Percentiles rank a stretch among this genome's conserved stretches.
phyloP scores from a whole-genome alignment of 2,113 vertebrate genomes.

The Orientallactaga bullata region DNA sequence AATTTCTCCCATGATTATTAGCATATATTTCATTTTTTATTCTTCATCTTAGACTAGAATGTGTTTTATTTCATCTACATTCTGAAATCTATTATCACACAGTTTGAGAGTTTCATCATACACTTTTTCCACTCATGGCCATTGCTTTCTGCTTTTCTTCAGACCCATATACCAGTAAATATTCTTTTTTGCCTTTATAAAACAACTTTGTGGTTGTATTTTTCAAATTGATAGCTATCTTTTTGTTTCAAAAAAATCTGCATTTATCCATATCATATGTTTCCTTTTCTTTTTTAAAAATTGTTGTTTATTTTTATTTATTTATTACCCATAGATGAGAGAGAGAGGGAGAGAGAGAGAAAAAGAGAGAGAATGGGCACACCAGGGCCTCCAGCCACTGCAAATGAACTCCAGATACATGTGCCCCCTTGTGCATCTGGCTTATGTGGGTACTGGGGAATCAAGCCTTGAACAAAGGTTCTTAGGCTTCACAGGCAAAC shows the following conservation, averaged over 20 bases:
- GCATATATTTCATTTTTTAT: neutral
- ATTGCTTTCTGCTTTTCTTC: neutral
- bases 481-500: too few relatives aligned
- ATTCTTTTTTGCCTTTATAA: neutral
- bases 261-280: neutral
- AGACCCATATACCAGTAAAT: neutral
- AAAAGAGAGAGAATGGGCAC: too few relatives aligned
- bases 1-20: neutral
- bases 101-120: neutral
- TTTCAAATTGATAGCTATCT: neutral
- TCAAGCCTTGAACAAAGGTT: too few relatives aligned
- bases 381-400: too few relatives aligned
- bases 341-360: too few relatives aligned
- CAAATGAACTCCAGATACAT: too few relatives aligned
- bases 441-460: too few relatives aligned
- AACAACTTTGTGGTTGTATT: conserved; percentile 25
- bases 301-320: too few relatives aligned
- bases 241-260: conserved; percentile 26
- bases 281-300: conserved; percentile 10
- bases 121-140: neutral
- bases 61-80: neutral
- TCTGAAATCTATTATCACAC: neutral
- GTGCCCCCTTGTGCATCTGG: too few relatives aligned
- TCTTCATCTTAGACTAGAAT: neutral
- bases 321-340: too few relatives aligned